Base-by-base conservation (phyloP, 2,888 invertebrate species). In the Thalpophila matura region DNA sequence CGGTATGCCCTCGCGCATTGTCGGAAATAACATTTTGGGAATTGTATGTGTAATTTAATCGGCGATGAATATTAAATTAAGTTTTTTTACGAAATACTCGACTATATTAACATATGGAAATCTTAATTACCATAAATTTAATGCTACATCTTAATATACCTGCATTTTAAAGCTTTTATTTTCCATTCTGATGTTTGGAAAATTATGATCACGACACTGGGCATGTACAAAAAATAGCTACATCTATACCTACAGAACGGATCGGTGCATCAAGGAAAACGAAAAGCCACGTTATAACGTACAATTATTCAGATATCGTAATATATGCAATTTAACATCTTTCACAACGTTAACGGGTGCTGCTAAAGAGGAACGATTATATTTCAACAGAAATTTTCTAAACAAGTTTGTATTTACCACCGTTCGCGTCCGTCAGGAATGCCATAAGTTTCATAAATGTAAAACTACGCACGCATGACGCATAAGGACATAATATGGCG, bases 401-500 rank as follows among this genome's bases (percentile, higher is more conserved):
- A 71, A 54, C 60, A 76, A 45, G 77, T 76, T 63, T 67, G 35
- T 51, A 53, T 50, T 46, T 47, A 27, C n/a, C 16, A 22, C 9
- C 35, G 62, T n/a, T 38, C 9, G 33, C 33, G n/a, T 40, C 40
- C 40, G 42, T 2, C 35, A 58, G 56, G 47, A 76, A 62, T 67
- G 40, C 20, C 4, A 33, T 14, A 38, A 12, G 40, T 67, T 62
- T 67, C 56, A 60, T 56, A 54, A 60, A 46, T 55, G 38, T 43
- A 58, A 60, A 60, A 42, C 16, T 51, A 35, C 31, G 24, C n/a
- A 26, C n/a, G 45, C 40, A 29, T 46, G 31, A 42, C 22, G 33
- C 16, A 29, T 29, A 18, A 55, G 29, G 38, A 49, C 37, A 35
- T 24, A 12, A 35, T 24, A 12, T 37, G 46, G 50, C 54, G 51